Conservation (phyloP, 1,140 invertebrate species). For the Lordiphosa stackelbergi region DNA sequence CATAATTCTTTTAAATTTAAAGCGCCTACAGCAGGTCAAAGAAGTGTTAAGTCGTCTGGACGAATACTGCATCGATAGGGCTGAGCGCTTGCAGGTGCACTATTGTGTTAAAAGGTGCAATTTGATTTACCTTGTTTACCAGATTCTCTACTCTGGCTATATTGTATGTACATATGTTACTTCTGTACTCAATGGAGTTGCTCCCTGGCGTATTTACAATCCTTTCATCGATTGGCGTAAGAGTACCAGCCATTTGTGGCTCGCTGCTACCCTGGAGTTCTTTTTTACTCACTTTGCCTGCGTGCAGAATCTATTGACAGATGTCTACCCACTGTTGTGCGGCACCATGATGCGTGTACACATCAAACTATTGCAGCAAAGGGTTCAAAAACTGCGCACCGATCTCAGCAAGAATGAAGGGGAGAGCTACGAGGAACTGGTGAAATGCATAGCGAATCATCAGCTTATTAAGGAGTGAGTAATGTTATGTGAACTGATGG, state of each 20-base stretch:
- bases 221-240: slow-evolving; percentile 29
- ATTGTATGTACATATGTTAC: slow-evolving; percentile 5
- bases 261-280: slow-evolving; percentile 9
- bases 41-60: slow-evolving; percentile 12
- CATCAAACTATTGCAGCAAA: slow-evolving; percentile 15
- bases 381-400: slow-evolving; percentile 25
- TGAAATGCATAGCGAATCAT: slow-evolving; percentile 38
- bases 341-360: slow-evolving; percentile 21
- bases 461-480: slow-evolving; percentile 32
- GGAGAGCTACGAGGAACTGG: slow-evolving; percentile 23
- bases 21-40: too few relatives aligned
- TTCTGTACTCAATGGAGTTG: background rate
- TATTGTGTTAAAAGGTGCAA: slow-evolving; percentile 3
- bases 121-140: slow-evolving; percentile 5
- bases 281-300: slow-evolving; percentile 7
- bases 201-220: slow-evolving; percentile 40
- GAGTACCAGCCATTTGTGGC: slow-evolving; percentile 9
- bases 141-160: slow-evolving; percentile 16
- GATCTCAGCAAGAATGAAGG: slow-evolving; percentile 15
- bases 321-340: slow-evolving; percentile 26
- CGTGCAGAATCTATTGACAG: slow-evolving; percentile 13
- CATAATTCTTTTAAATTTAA: too few relatives aligned
- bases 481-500: too few relatives aligned
- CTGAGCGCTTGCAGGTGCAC: slow-evolving; percentile 30
- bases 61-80: slow-evolving; percentile 9